Base-by-base conservation (phyloP, 1,140 invertebrate genomes). In the Monochamus saltuarius region DNA sequence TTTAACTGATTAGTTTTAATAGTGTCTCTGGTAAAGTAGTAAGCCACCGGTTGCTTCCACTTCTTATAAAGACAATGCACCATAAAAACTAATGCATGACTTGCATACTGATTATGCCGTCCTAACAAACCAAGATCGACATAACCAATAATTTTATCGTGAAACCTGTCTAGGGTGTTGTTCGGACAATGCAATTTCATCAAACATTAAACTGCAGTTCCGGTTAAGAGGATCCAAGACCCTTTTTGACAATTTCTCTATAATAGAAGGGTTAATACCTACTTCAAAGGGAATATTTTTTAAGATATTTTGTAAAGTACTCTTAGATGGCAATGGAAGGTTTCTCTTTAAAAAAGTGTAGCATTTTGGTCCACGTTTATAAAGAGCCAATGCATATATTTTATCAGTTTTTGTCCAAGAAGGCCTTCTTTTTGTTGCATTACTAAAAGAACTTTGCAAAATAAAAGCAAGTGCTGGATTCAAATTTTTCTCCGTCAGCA, bases 91-190 rank as follows among this genome's bases (percentile, higher is more conserved):
- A 58, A 52, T 13, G 59, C 59, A 62, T 62, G 62, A 62, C 54
- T 53, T 36, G 40, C 38, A 45, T 13, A 40, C 38, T 38, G 40
- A 43, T 53, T 67, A 38, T 16, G 63, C 39, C 66, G 17, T 77
- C 47, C 43, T 75, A 70, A 63, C 69, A 70, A 47, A 72, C 73
- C 40, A 42, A 63, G 22, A 78, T 54, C 43, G 74, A 69, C 66
- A 72, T 72, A 56, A 71, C 73, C 38, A 40, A 62, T 49, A 69
- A 74, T 56, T 72, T 75, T 50, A 64, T 75, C 61, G 73, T 67
- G 50, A 56, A 61, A 1, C 46, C 4, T 35, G 17, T 57, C 37
- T 53, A 56, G 56, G 11, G 35, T 9, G 34, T 22, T 53, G 3
- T 16, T 35, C 10, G 7, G 43, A 42, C n/a, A 61, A 22, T 36